Base-by-base conservation (phyloP, 1,140 invertebrate species). In the Scaptodrosophila lebanonensis region DNA sequence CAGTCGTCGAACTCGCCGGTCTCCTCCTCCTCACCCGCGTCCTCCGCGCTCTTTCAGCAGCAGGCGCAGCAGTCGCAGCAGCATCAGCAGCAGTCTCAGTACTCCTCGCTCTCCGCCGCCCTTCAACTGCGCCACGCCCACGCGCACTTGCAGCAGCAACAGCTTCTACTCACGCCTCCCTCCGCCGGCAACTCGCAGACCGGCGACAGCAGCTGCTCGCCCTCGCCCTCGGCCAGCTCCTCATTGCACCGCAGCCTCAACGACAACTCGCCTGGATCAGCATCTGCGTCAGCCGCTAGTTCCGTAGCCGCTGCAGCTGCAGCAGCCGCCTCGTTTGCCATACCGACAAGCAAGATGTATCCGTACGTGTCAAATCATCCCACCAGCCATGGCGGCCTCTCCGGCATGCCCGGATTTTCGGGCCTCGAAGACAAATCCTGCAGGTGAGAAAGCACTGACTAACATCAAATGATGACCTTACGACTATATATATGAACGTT, bases 351-450 rank as follows among this genome's bases (percentile, higher is more conserved):
- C 59, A 91, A 91, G 88, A 92, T 92, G 91, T 92, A 92, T 85
- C 91, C 91, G 5, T 92, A 92, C 88, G 89, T 91, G 82, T 88
- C 91, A 48, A 88, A 91, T 66, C 90, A 90, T 76, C 89, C 88
- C 86, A 88, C 39, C 87, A 88, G 65, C 86, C 89, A 72, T 51
- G 82, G 76, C 59, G 90, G 89, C 53, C 87, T 89, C 35, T 86
- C 88, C 30, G 86, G 88, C 44, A 87, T 87, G 86, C 79, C 86
- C 0, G 86, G 86, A 12, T 87, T 87, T 52, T 73, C 86, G 0
- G 86, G 86, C 11, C 66, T 87, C 29, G 86, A 87, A 33, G 86
- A 87, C 40, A 87, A 87, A 60, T 86, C 86, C 11, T 87, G 86
- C 82, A 82, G 86, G 86, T 87, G 50, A 85, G 83, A 54, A 8